Base-by-base conservation (phyloP, 2,888 invertebrate genomes). In the Lacanobia oleracea region DNA sequence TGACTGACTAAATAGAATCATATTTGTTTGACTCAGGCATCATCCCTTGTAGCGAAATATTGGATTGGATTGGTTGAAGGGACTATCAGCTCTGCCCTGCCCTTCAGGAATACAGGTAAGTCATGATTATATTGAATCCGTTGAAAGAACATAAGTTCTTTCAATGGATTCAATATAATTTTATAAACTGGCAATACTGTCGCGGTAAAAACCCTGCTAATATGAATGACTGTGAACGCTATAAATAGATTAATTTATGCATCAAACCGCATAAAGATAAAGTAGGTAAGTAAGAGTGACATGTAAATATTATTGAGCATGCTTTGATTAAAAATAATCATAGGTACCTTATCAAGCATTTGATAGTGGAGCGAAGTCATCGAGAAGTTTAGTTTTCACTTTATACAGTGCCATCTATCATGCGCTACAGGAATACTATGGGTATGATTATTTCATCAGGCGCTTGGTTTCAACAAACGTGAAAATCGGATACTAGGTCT, bases 351-450 rank as follows among this genome's bases (percentile, higher is more conserved):
- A n/a, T n/a, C n/a, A n/a, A n/a, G n/a, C n/a, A n/a, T n/a, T n/a
- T 10, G 48, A 68, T n/a, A 16, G 10, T 40, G 10, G 21, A 12
- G 2, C n/a, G 12, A 14, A 72, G 43, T 33, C 21, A n/a, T 48
- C 18, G 4, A 7, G 2, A 8, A 27, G 3, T 27, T 27, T 27
- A 7, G 21, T 56, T 40, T 33, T 40, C 10, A 18, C 21, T 37
- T 6, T 12, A 33, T 2, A 18, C 14, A 54, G 6, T 16, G 60
- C 53, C 68, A 60, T 76, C 77, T 74, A 50, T 61, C 1, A 10
- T 10, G 12, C 10, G 12, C 10, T 10, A 12, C 12, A 10, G 12
- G 43, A 9, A 43, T 10, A 67, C 48, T 50, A 37, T 21, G n/a
- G 7, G 1, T 9, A 45, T 10, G n/a, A 12, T 6, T 37, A 27